Evolutionary conservation across 1,140 invertebrate species (phyloP).

Genomic region (Papilio aristodemus): DNA sequence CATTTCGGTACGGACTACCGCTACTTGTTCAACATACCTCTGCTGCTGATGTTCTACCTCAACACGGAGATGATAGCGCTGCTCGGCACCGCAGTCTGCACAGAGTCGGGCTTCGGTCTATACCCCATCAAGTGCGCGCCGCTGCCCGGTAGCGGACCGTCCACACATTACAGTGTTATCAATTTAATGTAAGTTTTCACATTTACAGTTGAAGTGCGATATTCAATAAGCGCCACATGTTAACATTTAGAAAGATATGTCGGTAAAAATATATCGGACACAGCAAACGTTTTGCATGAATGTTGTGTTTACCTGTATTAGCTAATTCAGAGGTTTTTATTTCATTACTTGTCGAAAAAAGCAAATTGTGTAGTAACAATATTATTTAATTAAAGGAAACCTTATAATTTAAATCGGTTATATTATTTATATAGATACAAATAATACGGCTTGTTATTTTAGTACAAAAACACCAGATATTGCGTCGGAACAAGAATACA

Average conservation of each 20-base stretch:
- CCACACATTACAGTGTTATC: constrained; percentile 48
- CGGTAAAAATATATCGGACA: no score
- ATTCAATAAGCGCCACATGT: no score
- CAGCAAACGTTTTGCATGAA: no score
- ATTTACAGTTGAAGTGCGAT: not conserved
- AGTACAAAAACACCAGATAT: constrained; percentile 45
- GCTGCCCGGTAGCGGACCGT: constrained; percentile 59
- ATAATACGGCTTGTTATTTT: constrained; percentile 30
- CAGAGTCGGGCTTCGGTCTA: constrained; percentile 63
- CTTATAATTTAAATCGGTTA: no score
- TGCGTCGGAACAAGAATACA: constrained; percentile 58
- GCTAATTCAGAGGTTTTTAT: no score
- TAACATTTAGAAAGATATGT: no score
- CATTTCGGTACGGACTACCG: constrained; percentile 56
- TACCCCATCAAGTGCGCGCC: constrained; percentile 60
- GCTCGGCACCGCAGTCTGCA: constrained; percentile 60
- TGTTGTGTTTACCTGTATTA: no score
- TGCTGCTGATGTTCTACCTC: constrained; percentile 58
- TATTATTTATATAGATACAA: not conserved
- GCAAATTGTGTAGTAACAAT: no score
- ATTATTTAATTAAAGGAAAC: no score
- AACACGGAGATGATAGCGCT: constrained; percentile 55
- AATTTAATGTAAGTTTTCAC: constrained; percentile 51
- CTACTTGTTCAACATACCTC: constrained; percentile 67
- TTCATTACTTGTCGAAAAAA: no score